Percentiles rank a stretch among this genome's conserved stretches.
phyloP scores from a whole-genome alignment of 2,888 invertebrate genomes.

The Lamproptera curius region DNA sequence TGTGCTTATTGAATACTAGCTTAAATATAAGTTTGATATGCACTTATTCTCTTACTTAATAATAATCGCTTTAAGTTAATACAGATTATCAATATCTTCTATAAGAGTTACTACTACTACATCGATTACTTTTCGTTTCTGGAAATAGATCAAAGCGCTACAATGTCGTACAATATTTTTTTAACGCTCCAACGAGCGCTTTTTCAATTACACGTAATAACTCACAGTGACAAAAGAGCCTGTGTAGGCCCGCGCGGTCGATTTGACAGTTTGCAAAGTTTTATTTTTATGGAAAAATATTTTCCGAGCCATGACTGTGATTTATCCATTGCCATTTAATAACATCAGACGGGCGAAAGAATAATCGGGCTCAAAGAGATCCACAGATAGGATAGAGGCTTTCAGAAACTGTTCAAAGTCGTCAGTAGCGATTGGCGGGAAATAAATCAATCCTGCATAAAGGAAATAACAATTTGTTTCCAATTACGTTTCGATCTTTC shows the following conservation, averaged over 20 bases:
- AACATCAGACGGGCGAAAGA: conserved; percentile 24
- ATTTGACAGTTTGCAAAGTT: conserved; percentile 32
- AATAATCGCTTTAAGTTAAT: too few species aligned
- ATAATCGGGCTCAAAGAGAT: conserved; percentile 19
- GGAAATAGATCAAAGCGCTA: not conserved
- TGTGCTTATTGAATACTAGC: too few species aligned
- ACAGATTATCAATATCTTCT: too few species aligned
- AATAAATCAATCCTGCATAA: conserved; percentile 56
- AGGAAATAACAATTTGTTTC: conserved; percentile 57
- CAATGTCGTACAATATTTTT: not conserved
- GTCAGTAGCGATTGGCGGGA: conserved; percentile 39
- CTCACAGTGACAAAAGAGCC: conserved; percentile 31
- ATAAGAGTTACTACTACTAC: too few species aligned
- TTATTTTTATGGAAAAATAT: conserved; percentile 21
- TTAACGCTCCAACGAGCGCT: not conserved
- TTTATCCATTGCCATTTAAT: conserved; percentile 9
- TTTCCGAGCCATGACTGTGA: conserved; percentile 4
- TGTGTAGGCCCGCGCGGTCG: conserved; percentile 31
- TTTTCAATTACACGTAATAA: conserved; percentile 26
- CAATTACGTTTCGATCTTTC: conserved; percentile 48
- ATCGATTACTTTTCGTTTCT: too few species aligned
- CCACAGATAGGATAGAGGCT: conserved; percentile 19
- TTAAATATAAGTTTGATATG: too few species aligned
- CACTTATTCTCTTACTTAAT: too few species aligned
- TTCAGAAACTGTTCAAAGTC: conserved; percentile 30